A percentile compares a stretch with the other conserved stretches of the same genome.
Evolutionary conservation across 2,113 vertebrate genomes (phyloP).

Genomic region (Tyrannus savana): DNA sequence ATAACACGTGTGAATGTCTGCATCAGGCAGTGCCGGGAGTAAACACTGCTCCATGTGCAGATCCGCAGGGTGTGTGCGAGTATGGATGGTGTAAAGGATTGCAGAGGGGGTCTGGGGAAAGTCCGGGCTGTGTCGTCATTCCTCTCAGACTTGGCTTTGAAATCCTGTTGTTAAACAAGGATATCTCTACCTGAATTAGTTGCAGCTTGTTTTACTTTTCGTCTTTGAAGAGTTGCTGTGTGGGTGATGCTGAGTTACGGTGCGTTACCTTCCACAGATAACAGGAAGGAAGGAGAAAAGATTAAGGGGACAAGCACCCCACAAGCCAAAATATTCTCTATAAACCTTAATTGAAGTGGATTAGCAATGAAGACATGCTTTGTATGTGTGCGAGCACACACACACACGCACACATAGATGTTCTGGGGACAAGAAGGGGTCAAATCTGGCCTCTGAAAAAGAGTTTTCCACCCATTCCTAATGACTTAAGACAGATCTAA

Average conservation of each 20-base stretch:
- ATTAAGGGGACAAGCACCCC: background rate
- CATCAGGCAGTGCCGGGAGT: background rate
- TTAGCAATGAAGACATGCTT: conserved; percentile 37
- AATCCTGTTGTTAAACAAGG: background rate
- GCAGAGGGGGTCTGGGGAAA: background rate
- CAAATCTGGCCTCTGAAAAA: conserved; percentile 62
- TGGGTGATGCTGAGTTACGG: background rate
- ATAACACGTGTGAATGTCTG: background rate
- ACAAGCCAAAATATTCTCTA: background rate
- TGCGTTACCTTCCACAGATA: background rate
- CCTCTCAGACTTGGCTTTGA: background rate
- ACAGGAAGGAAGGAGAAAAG: background rate
- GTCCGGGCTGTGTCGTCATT: background rate
- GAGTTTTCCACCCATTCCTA: conserved; percentile 71
- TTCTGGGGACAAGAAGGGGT: conserved; percentile 51
- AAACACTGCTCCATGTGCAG: background rate
- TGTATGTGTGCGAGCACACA: background rate
- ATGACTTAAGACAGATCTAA: conserved; percentile 78
- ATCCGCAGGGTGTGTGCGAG: too few species aligned
- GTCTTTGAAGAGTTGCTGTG: background rate
- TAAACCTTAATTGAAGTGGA: conserved; percentile 41
- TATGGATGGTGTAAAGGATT: background rate
- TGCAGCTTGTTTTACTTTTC: background rate
- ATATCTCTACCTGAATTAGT: background rate
- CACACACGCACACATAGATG: conserved; percentile 9